Base-by-base conservation (phyloP, 2,113 vertebrate genomes). In the Amia ocellicauda region DNA sequence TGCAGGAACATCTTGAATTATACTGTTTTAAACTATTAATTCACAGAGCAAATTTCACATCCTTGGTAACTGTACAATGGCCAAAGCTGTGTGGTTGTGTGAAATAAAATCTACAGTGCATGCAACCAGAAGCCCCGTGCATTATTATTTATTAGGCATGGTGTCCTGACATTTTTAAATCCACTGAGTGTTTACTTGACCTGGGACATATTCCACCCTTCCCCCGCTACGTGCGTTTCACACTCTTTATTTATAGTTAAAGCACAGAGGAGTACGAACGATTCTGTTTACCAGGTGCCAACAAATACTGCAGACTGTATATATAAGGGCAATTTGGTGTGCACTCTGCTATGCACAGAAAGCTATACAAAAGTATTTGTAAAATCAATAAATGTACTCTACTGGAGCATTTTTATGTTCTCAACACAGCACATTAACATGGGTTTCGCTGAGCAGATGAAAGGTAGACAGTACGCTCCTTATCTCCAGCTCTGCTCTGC, bases 1-100 rank as follows among this genome's bases (percentile, higher is more conserved):
- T 40, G 56, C 28, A 58, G 56, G 54, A 58, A 20, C 56, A 58
- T 14, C 8, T 17, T 40, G 8, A 41, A 41, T 41, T 19, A 49
- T n/a, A 11, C 23, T 16, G 36, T 40, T 31, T 40, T 59, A 23
- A 59, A 31, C 31, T 1, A n/a, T n/a, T n/a, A n/a, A n/a, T 11
- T 36, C 31, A 36, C 11, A 36, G 5, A 36, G 31, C 11, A 36
- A 36, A 36, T 36, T 5, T 36, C 5, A 36, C 24, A 59, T 23
- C 17, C 24, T 23, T 42, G 10, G 28, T 20, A 52, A 4, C 23
- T 52, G 7, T 4, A 49, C 9, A 22, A 22, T 7, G 50, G 45
- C 20, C 10, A 22, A 22, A 11, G 4, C 50, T 23, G n/a, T 22
- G 7, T 20, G 13, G 50, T 22, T 52, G 11, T 36, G 11, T 36